Conservation (phyloP, 1,140 invertebrate genomes). For the Drosophila mojavensis region DNA sequence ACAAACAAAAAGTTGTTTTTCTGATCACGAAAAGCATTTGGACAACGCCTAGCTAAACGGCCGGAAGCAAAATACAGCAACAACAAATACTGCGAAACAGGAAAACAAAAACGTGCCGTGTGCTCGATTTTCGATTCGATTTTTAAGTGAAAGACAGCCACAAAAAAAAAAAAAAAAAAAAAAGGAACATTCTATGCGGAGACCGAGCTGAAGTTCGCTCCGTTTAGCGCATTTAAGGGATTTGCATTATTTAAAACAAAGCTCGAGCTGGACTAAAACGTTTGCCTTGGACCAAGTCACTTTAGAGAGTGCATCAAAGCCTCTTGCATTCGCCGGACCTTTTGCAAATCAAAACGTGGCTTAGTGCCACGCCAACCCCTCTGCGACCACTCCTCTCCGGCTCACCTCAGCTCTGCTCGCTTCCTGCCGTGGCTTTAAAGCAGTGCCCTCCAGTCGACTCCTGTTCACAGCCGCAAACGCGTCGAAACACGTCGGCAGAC, state of each 20-base stretch:
- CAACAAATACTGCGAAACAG: conserved; percentile 10
- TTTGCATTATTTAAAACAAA: conserved; percentile 76
- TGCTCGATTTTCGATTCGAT: conserved; percentile 69
- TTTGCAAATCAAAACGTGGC: conserved; percentile 66
- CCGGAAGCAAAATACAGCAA: conserved; percentile 32
- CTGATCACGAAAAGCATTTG: conserved; percentile 25
- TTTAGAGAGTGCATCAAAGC: conserved; percentile 57
- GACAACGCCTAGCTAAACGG: conserved; percentile 27
- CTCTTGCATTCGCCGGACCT: conserved; percentile 39
- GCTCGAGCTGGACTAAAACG: conserved; percentile 10
- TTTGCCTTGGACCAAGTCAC: conserved; percentile 28
- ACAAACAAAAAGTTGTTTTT: conserved; percentile 61
- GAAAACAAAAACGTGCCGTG: conserved; percentile 60
- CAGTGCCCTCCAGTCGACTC: conserved; percentile 16
- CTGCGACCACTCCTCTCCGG: background rate
- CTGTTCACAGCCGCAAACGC: conserved; percentile 28
- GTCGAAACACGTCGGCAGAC: conserved; percentile 60
- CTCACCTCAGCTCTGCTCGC: background rate
- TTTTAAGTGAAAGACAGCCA: conserved; percentile 10
- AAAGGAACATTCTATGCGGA: background rate
- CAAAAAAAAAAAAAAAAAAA: conserved; percentile 3
- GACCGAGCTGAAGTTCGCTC: conserved; percentile 39
- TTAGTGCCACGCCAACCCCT: conserved; percentile 33
- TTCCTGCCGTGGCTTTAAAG: conserved; percentile 40
- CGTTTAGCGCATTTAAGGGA: conserved; percentile 76